Conservation (phyloP, 1,140 invertebrate species). For the Sarcophaga peregrina region DNA sequence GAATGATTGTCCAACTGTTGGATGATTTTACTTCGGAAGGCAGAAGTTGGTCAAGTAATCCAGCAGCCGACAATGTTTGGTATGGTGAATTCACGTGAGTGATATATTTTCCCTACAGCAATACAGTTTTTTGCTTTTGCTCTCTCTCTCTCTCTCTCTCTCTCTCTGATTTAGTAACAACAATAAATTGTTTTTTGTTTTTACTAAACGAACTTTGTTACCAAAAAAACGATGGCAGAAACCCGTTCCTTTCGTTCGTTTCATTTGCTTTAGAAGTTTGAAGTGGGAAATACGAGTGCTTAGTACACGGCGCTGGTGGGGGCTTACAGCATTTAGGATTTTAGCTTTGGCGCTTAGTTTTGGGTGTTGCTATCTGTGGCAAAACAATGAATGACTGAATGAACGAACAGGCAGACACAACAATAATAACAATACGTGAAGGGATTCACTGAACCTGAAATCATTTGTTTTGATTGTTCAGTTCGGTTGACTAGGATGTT, state of each 20-base stretch:
- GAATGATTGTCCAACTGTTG: background rate
- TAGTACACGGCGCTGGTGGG: background rate
- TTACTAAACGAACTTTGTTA: constrained; percentile 17
- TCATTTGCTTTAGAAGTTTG: background rate
- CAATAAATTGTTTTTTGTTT: background rate
- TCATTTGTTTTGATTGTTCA: constrained; percentile 31
- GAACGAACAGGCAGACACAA: background rate
- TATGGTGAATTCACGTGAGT: background rate
- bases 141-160: too few species aligned
- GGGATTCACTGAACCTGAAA: constrained; percentile 33
- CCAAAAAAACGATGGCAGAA: background rate
- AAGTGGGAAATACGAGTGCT: background rate
- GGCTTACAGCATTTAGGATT: background rate
- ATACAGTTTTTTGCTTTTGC: too few species aligned
- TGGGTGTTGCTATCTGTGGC: constrained; percentile 26
- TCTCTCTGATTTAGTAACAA: background rate
- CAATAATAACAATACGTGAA: constrained; percentile 11
- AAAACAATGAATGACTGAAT: constrained; percentile 32
- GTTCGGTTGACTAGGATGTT: background rate
- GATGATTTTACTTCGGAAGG: background rate
- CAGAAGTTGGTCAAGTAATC: constrained; percentile 18
- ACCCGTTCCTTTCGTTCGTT: too few species aligned
- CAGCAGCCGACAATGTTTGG: background rate
- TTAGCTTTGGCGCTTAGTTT: constrained; percentile 28
- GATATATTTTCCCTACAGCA: too few species aligned